These are phyloP conservation scores for Sus cebifrons DNA, from an alignment of 2,797 vertebrate genomes.

Conservation along the genomic window DNA sequence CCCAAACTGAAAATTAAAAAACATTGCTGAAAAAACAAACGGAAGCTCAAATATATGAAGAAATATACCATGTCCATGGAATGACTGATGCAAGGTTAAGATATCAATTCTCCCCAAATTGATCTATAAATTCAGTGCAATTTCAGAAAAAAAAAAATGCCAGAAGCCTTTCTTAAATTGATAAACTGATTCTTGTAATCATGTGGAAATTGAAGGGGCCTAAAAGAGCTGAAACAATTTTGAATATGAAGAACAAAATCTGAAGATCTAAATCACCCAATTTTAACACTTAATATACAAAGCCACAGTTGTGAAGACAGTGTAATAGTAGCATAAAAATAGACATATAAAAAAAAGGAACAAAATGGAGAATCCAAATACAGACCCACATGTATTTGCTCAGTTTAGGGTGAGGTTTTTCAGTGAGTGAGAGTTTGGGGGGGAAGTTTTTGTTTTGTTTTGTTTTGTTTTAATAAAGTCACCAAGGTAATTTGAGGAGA, in stretches of 20 bases:
- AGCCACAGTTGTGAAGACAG: neutral
- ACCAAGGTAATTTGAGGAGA: neutral
- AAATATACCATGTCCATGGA: neutral
- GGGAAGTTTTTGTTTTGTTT: neutral
- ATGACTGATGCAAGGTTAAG: neutral
- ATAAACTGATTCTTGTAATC: neutral
- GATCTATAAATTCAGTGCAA: neutral
- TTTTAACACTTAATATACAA: neutral
- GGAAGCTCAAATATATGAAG: neutral
- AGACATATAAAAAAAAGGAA: neutral
- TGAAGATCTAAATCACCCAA: neutral
- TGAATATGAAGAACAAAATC: neutral
- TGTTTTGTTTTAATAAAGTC: neutral
- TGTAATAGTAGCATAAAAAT: neutral
- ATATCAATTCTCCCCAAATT: neutral
- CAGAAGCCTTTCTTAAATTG: neutral
- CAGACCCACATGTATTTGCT: neutral
- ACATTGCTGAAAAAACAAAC: neutral
- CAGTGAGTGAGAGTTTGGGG: neutral
- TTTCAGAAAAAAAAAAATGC: neutral
- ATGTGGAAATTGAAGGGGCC: neutral
- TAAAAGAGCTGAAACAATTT: constrained; percentile 9
- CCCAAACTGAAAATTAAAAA: neutral
- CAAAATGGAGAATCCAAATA: constrained; percentile 15
- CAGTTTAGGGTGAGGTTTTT: neutral